phyloP scores from a whole-genome alignment of 1,140 invertebrate species.

The Brachionus calyciflorus region DNA sequence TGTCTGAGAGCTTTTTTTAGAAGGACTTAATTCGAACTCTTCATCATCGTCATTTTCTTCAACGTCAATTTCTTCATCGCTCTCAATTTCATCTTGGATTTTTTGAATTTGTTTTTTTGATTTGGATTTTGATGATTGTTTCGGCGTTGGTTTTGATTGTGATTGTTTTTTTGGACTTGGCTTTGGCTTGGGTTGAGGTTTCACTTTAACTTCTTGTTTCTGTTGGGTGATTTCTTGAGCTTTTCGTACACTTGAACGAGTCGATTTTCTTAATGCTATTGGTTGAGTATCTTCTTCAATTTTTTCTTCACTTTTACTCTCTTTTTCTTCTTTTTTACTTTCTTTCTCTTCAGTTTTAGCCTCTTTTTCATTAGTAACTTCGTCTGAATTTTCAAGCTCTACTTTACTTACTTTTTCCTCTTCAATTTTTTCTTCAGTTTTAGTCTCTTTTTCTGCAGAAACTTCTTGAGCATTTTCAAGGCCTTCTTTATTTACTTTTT shows the following conservation, averaged over 20 bases:
- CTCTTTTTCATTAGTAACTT: too few species aligned
- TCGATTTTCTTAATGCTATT: constrained; percentile 24
- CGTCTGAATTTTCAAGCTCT: too few species aligned
- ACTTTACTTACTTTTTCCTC: background rate
- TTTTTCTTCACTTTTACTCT: background rate
- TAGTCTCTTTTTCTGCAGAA: background rate
- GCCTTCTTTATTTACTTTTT: background rate
- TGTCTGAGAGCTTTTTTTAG: background rate
- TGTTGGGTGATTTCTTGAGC: background rate
- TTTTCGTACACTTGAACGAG: constrained; percentile 20
- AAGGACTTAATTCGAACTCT: background rate
- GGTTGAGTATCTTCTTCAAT: background rate
- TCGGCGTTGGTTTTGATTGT: background rate
- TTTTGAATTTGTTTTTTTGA: background rate
- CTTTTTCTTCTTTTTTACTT: background rate
- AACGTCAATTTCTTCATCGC: background rate
- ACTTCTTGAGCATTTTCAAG: too few species aligned
- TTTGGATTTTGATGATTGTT: background rate
- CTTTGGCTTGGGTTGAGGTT: background rate
- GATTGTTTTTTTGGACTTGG: background rate
- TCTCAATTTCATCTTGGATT: background rate
- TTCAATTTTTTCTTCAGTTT: background rate
- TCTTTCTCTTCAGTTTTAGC: background rate
- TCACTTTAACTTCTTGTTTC: background rate
- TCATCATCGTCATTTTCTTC: constrained; percentile 9